Evolutionary conservation across 2,888 invertebrate species (phyloP).

Genomic region (Ametastegia equiseti): DNA sequence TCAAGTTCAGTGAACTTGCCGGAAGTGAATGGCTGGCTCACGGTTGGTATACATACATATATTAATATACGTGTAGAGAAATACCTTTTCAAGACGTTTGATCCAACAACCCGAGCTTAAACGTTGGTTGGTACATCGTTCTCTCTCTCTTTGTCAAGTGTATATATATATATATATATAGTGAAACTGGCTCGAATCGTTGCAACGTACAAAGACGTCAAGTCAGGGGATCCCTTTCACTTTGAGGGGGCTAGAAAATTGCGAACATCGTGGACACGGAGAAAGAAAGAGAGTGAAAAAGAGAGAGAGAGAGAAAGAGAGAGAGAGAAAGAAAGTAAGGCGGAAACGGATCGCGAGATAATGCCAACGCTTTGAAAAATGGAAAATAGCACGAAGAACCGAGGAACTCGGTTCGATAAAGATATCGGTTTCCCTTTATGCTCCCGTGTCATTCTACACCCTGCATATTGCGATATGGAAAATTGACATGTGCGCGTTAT

Average conservation of each 20-base stretch:
- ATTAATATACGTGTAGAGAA: no score
- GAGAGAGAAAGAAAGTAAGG: no score
- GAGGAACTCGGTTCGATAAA: not conserved
- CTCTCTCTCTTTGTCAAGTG: no score
- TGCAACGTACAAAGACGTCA: not conserved
- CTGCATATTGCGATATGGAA: not conserved
- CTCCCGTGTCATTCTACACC: not conserved
- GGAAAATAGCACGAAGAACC: not conserved
- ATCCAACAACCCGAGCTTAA: not conserved
- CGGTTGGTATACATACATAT: not conserved
- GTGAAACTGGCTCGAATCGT: not conserved
- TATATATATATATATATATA: no score
- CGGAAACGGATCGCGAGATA: no score
- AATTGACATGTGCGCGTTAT: conserved; percentile 2
- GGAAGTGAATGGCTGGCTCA: not conserved
- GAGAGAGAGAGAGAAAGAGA: no score
- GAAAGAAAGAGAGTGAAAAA: no score
- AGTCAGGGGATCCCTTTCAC: not conserved
- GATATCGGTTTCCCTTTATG: conserved; percentile 2
- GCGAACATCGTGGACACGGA: no score
- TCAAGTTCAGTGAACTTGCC: not conserved
- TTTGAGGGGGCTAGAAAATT: no score
- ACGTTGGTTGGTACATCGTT: no score
- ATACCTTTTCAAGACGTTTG: not conserved
- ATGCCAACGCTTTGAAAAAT: no score